A percentile compares a stretch with the other conserved stretches of the same genome.
These are phyloP conservation scores for Eonycteris spelaea DNA, from an alignment of 2,113 vertebrate genomes.

Conservation along the genomic window DNA sequence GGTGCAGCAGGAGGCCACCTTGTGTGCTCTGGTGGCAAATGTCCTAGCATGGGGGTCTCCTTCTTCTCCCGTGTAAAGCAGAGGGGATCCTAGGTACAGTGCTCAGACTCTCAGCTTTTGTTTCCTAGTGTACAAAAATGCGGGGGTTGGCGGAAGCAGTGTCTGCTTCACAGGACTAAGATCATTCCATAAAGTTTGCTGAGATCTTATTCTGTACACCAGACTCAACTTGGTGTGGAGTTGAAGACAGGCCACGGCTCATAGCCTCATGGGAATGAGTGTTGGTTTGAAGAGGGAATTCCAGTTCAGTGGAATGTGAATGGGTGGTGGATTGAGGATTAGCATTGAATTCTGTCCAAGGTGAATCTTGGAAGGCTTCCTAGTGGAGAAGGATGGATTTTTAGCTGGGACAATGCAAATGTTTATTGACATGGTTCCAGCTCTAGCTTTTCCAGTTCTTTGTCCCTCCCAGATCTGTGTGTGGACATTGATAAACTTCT, in stretches of 20 bases:
- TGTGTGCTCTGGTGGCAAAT: background rate
- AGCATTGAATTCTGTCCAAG: background rate
- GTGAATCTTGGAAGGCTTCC: background rate
- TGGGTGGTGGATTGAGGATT: background rate
- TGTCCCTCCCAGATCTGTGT: background rate
- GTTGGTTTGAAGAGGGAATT: background rate
- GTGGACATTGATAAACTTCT: background rate
- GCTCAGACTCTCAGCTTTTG: background rate
- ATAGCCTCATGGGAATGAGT: background rate
- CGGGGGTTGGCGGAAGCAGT: background rate
- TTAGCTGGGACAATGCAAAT: background rate
- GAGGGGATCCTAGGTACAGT: background rate
- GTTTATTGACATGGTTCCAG: background rate
- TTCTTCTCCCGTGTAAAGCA: background rate
- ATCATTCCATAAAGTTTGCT: background rate
- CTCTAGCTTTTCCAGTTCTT: background rate
- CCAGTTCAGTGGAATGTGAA: background rate
- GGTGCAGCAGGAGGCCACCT: background rate
- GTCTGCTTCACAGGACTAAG: background rate
- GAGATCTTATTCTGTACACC: accelerated
- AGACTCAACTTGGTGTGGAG: background rate
- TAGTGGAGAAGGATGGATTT: background rate
- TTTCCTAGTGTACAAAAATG: background rate
- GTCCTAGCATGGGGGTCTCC: background rate
- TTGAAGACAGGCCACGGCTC: background rate